Conservation (phyloP, 1,140 invertebrate genomes). For the Gryllus bimaculatus region DNA sequence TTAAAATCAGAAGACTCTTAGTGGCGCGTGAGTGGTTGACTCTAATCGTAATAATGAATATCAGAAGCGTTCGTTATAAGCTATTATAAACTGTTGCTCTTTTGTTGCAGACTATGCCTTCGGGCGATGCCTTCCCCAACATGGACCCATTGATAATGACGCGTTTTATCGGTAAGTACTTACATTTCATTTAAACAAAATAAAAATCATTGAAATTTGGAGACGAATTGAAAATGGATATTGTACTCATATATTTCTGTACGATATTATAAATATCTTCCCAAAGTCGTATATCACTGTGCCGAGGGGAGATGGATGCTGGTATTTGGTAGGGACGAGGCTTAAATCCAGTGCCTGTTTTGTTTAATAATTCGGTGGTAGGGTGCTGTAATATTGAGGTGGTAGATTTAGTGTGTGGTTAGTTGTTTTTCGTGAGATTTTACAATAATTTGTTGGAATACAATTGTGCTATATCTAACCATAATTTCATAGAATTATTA, state of each 20-base stretch:
- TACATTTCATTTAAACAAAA: not conserved
- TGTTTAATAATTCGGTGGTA: no score
- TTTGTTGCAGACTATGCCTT: constrained; percentile 66
- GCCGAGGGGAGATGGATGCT: no score
- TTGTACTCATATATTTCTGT: not conserved
- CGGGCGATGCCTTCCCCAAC: constrained; percentile 62
- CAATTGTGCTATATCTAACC: no score
- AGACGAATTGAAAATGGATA: not conserved
- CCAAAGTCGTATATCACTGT: no score
- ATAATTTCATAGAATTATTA: no score
- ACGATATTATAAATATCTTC: not conserved
- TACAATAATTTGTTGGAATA: no score
- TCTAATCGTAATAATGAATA: not conserved
- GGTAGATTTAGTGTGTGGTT: no score
- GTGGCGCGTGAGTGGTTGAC: not conserved
- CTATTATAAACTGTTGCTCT: constrained; percentile 19
- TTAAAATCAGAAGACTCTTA: not conserved
- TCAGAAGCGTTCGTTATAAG: not conserved
- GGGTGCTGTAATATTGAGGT: no score
- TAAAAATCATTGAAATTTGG: not conserved
- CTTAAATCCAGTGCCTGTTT: no score
- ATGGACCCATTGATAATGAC: constrained; percentile 39
- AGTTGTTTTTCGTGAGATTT: no score
- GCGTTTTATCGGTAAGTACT: not conserved
- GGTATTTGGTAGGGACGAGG: no score